Conservation (phyloP, 2,113 vertebrate species). For the Bostrychus sinensis region DNA sequence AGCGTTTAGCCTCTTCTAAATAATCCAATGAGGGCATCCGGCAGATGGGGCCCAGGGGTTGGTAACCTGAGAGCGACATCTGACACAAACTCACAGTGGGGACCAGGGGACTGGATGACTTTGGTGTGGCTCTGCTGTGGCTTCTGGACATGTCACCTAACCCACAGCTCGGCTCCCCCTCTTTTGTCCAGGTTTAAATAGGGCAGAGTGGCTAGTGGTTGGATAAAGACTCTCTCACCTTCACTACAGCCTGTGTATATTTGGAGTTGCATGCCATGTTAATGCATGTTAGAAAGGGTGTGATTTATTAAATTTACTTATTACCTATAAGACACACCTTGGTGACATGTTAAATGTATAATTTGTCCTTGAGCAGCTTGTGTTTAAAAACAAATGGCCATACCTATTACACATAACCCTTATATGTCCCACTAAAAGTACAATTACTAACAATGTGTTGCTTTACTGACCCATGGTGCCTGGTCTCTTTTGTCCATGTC, state of each 20-base stretch:
- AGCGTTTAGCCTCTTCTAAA: constrained; percentile 81
- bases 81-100: constrained; percentile 60
- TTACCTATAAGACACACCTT: no score
- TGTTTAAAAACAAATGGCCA: no score
- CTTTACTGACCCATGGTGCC: no score
- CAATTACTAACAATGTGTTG: no score
- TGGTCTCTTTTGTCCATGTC: no score
- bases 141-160: constrained; percentile 62
- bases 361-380: no score
- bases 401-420: no score
- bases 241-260: not conserved
- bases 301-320: not conserved
- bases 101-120: constrained; percentile 55
- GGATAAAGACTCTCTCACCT: constrained; percentile 34
- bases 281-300: not conserved
- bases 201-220: constrained; percentile 19
- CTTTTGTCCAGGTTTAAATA: constrained; percentile 39
- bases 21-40: constrained; percentile 77
- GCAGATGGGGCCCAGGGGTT: constrained; percentile 71
- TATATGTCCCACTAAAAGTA: no score
- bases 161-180: constrained; percentile 43
- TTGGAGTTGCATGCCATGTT: not conserved
- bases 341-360: no score
- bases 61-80: constrained; percentile 76
- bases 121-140: constrained; percentile 50